Evolutionary conservation across 2,888 invertebrate genomes (phyloP), one percentile per base, ranked within the genome.

Genomic region (Acronicta alni): DNA sequence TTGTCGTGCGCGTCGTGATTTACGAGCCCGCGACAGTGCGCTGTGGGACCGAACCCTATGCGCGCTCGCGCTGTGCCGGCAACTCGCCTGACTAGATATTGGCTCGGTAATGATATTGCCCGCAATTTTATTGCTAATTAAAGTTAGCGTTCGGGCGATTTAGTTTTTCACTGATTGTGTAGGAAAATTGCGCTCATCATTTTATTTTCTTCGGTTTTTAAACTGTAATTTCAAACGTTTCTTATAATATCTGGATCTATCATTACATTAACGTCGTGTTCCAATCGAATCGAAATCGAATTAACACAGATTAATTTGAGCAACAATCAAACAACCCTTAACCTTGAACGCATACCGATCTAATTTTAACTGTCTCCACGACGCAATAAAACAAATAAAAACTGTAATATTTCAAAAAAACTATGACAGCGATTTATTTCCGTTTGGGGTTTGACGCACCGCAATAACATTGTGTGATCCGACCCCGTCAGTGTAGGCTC

Each of bases 1-100:
- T 61, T 76, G 69, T 75, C 75, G 80, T 78, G 82, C 69, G 56
- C 67, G 55, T 42, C 56, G 66, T 82, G 77, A 83, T 84, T 84
- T 84, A 83, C 75, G 58, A 69, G 53, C 67, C 48, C 67, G 72
- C 66, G 73, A 75, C 74, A 60, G 71, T 70, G 59, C 39, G 62
- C 51, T 10, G 47, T 51, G 20, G 42, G 53, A 56, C 46, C 46
- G 46, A 45, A 15, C 39, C 16, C 32, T 57, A 66, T 60, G 57
- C 62, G 65, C 58, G 51, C 44, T 17, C 62, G 65, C 58, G 51
- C 44, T 17, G 35, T 51, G n/a, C 67, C 37, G 23, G 41, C 16
- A 14, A 3, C 45, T 70, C 26, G 66, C 61, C 69, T 53, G 61
- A 61, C 62, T 59, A 47, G 61, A 62, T 69, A 61, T 66, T 41